Base-by-base conservation (phyloP, 2,888 invertebrate species). In the Hemicrepidius hirtus region DNA sequence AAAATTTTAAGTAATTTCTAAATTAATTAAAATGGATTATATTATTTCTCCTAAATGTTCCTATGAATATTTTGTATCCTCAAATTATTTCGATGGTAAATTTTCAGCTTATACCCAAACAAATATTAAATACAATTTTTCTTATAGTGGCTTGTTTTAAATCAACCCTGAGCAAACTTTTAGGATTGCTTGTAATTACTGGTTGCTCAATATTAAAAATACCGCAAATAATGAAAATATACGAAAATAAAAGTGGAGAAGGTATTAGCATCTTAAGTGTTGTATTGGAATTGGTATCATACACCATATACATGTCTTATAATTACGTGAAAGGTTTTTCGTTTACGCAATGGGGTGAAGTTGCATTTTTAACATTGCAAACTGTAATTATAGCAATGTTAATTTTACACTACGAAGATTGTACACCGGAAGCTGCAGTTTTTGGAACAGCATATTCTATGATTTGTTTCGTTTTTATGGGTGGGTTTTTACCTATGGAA, bases 181-280 rank as follows among this genome's bases (percentile, higher is more conserved):
- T 50, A 24, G 50, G 50, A 13, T 24, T 21, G 12, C n/a, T 18
- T n/a, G 20, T 28, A 3, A 50, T 50, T 21, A 90, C 94, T 32
- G 99, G 98, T 37, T 97, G 98, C 0, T 87, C 97, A 74, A 87
- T 98, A 80, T 98, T 99, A 0, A 99, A 99, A 89, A 90, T 99
- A 10, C 99, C 99, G 1, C 99, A 99, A 88, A 96, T 99, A 76
- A 65, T 97, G 20, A 99, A 99, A 88, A 95, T 99, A 69, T 83
- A 92, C 0, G 87, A 88, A 5, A 95, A 90, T 78, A 94, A 93
- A 85, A 97, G 97, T 85, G 96, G 94, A 0, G 91, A 94, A 82
- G 99, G 99, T 21, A 95, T 99, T 69, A 98, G 93, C 85, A 84
- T 98, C 28, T 84, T 92, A 65, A 94, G 95, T 82, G 94, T 97